Evolutionary conservation across 2,888 invertebrate species (phyloP).

Genomic region (Marronus borbonicus): DNA sequence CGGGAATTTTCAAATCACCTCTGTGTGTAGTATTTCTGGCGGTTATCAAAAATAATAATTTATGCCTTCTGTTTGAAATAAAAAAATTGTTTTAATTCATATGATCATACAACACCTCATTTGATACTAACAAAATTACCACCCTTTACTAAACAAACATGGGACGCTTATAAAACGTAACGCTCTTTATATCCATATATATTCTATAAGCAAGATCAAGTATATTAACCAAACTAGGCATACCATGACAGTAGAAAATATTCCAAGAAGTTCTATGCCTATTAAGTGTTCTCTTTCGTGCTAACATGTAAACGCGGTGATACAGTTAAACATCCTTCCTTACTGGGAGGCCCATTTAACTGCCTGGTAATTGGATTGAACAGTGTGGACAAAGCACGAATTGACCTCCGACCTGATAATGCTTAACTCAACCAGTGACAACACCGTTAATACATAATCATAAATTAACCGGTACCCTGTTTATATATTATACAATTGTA

Average conservation of each 20-base stretch:
- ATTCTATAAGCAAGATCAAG: background rate
- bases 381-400: constrained; percentile 57
- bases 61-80: no score
- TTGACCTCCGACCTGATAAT: constrained; percentile 54
- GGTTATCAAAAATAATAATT: no score
- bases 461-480: constrained; percentile 50
- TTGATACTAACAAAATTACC: no score
- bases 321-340: constrained; percentile 54
- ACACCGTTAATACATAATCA: constrained; percentile 54
- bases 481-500: constrained; percentile 50
- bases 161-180: background rate
- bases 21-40: no score
- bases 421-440: constrained; percentile 55
- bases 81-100: no score
- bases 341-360: constrained; percentile 56
- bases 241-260: background rate
- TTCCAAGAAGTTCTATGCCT: constrained; percentile 9
- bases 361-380: constrained; percentile 57
- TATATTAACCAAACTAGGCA: background rate
- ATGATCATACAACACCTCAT: no score
- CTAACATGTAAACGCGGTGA: constrained; percentile 51
- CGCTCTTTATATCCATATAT: background rate
- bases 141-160: no score
- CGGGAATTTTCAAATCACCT: no score
- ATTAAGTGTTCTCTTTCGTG: constrained; percentile 41